Evolutionary conservation across 2,797 vertebrate genomes (phyloP).

Genomic region (Crocodylus rhombifer): DNA sequence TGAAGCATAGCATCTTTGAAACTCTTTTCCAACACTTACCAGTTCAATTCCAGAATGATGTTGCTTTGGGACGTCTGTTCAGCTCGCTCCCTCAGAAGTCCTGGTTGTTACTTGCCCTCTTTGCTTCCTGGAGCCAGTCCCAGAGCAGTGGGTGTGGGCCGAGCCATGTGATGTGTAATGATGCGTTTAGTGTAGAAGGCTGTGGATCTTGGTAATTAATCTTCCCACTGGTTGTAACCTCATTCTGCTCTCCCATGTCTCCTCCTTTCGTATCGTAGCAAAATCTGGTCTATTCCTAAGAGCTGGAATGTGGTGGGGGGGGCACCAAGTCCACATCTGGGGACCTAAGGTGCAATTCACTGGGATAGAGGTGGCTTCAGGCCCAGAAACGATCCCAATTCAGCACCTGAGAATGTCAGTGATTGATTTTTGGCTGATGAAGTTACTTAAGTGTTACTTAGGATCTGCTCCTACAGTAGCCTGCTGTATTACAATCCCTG

Average conservation of each 20-base stretch:
- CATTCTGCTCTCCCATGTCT: slow-evolving; percentile 8
- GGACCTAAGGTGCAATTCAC: too few relatives aligned
- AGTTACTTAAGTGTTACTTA: not conserved
- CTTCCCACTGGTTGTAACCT: not conserved
- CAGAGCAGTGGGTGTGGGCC: slow-evolving; percentile 30
- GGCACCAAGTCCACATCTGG: too few relatives aligned
- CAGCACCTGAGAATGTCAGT: not conserved
- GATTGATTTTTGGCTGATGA: not conserved
- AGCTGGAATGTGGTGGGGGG: too few relatives aligned
- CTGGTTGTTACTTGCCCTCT: slow-evolving; percentile 25
- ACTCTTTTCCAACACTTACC: slow-evolving; percentile 59
- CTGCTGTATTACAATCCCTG: not conserved
- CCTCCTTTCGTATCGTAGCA: accelerated
- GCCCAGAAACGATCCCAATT: not conserved
- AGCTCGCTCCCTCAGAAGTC: slow-evolving; percentile 26
- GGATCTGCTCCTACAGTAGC: not conserved
- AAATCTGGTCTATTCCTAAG: too few relatives aligned
- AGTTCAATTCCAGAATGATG: not conserved
- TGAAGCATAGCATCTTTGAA: not conserved
- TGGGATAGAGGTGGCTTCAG: too few relatives aligned
- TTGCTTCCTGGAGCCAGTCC: slow-evolving; percentile 34
- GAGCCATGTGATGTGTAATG: slow-evolving; percentile 51
- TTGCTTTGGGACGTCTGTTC: slow-evolving; percentile 15
- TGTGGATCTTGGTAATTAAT: slow-evolving; percentile 46
- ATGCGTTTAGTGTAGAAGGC: slow-evolving; percentile 50